phyloP scores from a whole-genome alignment of 2,888 invertebrate species.

The Hesperia comma region DNA sequence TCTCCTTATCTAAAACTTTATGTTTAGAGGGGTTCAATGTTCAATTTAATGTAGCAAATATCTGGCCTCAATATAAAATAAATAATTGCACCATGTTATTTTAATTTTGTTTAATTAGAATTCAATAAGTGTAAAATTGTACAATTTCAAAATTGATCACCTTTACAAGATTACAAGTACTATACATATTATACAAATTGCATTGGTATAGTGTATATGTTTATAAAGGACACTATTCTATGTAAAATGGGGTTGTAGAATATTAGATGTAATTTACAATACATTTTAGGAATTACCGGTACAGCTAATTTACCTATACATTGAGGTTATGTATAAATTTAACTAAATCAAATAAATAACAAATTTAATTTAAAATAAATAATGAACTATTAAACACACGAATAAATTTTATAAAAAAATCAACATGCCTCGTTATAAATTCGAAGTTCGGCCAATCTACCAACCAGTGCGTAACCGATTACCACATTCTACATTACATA shows the following conservation, averaged over 20 bases:
- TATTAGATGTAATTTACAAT: background rate
- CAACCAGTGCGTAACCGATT: background rate
- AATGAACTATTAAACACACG: background rate
- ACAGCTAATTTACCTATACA: background rate
- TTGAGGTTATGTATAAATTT: background rate
- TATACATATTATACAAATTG: constrained; percentile 51
- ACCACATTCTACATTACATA: background rate
- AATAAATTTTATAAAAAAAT: background rate
- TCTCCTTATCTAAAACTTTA: too few relatives aligned
- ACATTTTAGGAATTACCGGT: background rate
- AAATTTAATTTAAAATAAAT: constrained; percentile 16
- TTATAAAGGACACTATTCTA: constrained; percentile 34
- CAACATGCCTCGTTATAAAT: background rate
- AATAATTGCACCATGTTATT: constrained; percentile 27
- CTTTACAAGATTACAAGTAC: constrained; percentile 48
- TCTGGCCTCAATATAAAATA: background rate
- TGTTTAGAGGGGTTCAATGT: too few relatives aligned
- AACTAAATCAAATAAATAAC: constrained; percentile 18
- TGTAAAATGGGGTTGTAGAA: constrained; percentile 15
- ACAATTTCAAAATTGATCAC: constrained; percentile 73
- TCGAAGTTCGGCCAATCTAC: background rate
- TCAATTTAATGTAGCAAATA: too few relatives aligned
- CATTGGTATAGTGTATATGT: constrained; percentile 44
- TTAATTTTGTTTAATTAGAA: constrained; percentile 53
- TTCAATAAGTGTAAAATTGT: constrained; percentile 77